A percentile compares a stretch with the other conserved stretches of the same genome.
phyloP scores from a whole-genome alignment of 2,888 invertebrate species.

The Mongoloraphidia duomilia region DNA sequence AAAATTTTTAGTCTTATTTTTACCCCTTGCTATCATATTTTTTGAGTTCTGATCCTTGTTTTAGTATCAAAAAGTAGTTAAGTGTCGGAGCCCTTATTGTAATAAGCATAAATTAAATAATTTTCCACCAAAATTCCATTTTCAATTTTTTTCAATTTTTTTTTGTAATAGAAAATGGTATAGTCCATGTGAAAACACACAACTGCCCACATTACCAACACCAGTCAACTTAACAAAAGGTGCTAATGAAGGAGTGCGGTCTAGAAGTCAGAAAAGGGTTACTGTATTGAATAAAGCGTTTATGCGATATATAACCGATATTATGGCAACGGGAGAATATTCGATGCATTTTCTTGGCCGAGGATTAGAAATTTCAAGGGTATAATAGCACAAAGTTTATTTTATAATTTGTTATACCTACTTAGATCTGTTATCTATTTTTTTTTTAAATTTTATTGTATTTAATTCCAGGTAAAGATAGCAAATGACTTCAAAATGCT shows the following conservation, averaged over 20 bases:
- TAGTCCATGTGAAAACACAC: conserved; percentile 15
- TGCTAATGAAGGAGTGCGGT: conserved; percentile 34
- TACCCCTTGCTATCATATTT: too few species aligned
- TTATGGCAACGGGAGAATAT: conserved; percentile 57
- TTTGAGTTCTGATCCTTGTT: too few species aligned
- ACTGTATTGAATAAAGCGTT: conserved; percentile 64
- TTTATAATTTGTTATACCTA: conserved; percentile 2
- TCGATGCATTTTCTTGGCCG: conserved; percentile 44
- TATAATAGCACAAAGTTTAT: conserved; percentile 19
- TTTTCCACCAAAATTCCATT: too few species aligned
- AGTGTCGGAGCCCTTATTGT: too few species aligned
- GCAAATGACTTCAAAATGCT: conserved; percentile 48
- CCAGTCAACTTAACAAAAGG: conserved; percentile 25
- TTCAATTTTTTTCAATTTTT: not conserved
- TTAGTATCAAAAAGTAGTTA: too few species aligned
- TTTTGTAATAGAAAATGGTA: conserved; percentile 12
- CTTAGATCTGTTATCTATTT: not conserved
- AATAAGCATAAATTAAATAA: too few species aligned
- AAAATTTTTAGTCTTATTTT: too few species aligned
- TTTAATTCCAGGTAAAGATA: conserved; percentile 39
- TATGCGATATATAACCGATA: conserved; percentile 65
- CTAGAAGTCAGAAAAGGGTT: conserved; percentile 41
- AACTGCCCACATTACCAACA: conserved; percentile 19
- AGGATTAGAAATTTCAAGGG: conserved; percentile 59
- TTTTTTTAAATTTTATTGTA: conserved; percentile 9